Conservation (phyloP, 2,113 vertebrate species). For the Cyanistes caeruleus region DNA sequence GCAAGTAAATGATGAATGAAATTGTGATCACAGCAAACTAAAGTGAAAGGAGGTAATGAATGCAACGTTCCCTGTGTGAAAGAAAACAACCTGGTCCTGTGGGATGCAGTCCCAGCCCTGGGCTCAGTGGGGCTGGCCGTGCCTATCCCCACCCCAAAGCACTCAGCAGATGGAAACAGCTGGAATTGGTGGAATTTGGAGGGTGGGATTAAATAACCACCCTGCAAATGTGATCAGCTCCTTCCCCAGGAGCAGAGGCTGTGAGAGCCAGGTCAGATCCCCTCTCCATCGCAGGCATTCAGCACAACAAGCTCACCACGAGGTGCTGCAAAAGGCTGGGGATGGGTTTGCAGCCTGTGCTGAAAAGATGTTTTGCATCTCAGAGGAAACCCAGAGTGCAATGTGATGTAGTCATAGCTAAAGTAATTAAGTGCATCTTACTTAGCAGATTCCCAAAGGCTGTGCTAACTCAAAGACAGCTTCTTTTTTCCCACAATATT, state of each 20-base stretch:
- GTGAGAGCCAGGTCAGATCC: not conserved
- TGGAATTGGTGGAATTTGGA: too few species aligned
- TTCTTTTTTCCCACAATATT: constrained; percentile 4
- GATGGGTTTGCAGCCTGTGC: not conserved
- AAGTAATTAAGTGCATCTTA: constrained; percentile 60
- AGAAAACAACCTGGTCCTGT: not conserved
- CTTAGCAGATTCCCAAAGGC: constrained; percentile 60
- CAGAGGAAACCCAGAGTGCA: constrained; percentile 18
- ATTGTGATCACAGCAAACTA: not conserved
- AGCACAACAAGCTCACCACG: not conserved
- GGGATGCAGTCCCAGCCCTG: not conserved
- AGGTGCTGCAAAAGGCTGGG: not conserved
- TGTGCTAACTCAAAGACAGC: constrained; percentile 33
- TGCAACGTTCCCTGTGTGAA: fast-evolving
- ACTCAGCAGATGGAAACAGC: not conserved
- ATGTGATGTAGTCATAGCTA: not conserved
- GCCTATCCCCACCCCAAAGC: not conserved
- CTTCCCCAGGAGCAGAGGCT: not conserved
- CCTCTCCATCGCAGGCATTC: fast-evolving
- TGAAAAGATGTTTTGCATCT: constrained; percentile 7
- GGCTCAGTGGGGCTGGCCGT: not conserved
- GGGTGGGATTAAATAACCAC: not conserved
- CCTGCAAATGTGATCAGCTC: not conserved
- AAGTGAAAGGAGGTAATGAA: not conserved
- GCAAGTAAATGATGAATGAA: not conserved